Base-by-base conservation (phyloP, 2,888 invertebrate genomes). In the Synergus laeviventris region DNA sequence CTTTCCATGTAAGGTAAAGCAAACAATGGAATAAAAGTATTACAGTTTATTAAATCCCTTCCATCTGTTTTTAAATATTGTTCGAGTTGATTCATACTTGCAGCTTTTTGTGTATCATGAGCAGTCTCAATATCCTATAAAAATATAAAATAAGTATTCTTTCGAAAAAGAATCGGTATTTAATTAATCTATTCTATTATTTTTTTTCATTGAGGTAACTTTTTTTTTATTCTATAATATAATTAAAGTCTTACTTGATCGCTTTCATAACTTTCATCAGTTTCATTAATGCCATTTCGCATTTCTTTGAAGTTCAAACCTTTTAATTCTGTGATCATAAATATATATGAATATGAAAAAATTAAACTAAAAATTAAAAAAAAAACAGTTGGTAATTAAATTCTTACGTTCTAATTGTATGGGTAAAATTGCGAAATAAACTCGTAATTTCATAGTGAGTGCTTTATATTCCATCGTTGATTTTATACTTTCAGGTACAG, bases 1-100 rank as follows among this genome's bases (percentile, higher is more conserved):
- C 92, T 91, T 39, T 91, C 90, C n/a, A 93, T 92, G 82, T 92
- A 93, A 0, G 93, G 93, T 31, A 94, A 87, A 39, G 93, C 93
- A 86, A 93, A 93, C 79, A 91, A 92, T 3, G 93, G 92, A 60
- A 93, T 87, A 79, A 93, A 92, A 76, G 93, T 92, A 59, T 91
- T 90, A 49, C 92, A 92, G 77, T 92, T 91, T 78, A 92, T 92
- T 66, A 93, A 89, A 59, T 91, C 88, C 24, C 91, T 89, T 36
- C 93, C 92, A 76, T 88, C 86, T n/a, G 89, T 90, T 66, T 89
- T 89, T 42, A 92, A 85, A 84, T 91, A 92, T 36, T 83, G 81
- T 66, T 89, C 86, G 62, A 91, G 86, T 76, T 88, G 85, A 38
- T 86, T 85, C 91, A 91, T 91, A 39, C 83, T 81, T n/a, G 81